A percentile compares a stretch with the other conserved stretches of the same genome.
phyloP scores from a whole-genome alignment of 1,140 invertebrate genomes.

The Papilio helenus region DNA sequence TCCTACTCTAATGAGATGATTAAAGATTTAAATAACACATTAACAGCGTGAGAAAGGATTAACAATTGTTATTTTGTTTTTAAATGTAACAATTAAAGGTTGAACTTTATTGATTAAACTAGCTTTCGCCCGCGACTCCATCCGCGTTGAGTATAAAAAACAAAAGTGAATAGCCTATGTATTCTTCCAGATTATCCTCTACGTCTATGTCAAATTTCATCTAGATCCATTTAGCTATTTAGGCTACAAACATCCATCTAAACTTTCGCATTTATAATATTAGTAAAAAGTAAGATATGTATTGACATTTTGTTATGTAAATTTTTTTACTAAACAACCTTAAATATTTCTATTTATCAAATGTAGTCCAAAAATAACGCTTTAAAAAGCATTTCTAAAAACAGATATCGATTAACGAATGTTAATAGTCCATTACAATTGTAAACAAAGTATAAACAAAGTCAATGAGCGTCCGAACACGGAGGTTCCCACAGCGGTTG shows the following conservation, averaged over 20 bases:
- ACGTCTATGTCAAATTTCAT: too few species aligned
- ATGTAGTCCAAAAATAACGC: not conserved
- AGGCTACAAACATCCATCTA: too few species aligned
- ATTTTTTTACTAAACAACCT: too few species aligned
- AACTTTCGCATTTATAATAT: too few species aligned
- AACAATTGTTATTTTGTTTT: not conserved
- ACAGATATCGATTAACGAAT: constrained; percentile 1
- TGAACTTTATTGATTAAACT: not conserved
- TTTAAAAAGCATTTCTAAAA: not conserved
- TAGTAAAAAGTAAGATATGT: too few species aligned
- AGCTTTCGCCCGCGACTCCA: too few species aligned
- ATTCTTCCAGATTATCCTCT: too few species aligned
- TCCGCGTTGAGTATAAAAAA: too few species aligned
- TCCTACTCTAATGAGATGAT: not conserved
- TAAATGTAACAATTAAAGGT: not conserved
- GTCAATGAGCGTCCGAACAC: not conserved
- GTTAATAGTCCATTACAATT: constrained; percentile 1
- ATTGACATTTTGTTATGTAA: too few species aligned
- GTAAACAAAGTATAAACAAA: constrained; percentile 34
- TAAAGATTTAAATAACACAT: not conserved
- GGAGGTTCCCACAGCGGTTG: not conserved
- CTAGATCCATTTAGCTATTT: too few species aligned
- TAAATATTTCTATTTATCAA: not conserved
- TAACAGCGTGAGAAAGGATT: not conserved
- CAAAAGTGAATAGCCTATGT: too few species aligned